Conservation (phyloP, 2,113 vertebrate genomes). For the Lonchura striata region DNA sequence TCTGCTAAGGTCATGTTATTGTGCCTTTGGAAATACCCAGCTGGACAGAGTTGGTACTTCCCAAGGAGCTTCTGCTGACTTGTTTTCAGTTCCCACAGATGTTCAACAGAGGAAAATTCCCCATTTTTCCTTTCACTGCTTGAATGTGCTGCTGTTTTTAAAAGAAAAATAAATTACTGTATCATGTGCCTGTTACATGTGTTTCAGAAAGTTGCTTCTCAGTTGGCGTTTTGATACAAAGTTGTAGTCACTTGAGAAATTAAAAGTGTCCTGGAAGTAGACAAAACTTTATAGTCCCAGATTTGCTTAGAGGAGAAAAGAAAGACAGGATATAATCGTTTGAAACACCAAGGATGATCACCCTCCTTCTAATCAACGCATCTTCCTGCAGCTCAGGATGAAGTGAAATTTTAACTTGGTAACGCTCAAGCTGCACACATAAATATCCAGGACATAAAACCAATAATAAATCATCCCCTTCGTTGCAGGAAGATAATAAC, state of each 20-base stretch:
- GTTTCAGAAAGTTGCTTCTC: not conserved
- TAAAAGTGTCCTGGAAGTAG: not conserved
- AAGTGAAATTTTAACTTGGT: not conserved
- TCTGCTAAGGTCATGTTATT: not conserved
- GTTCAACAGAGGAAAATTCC: not conserved
- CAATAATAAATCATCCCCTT: not conserved
- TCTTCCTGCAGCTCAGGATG: not conserved
- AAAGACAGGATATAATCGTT: not conserved
- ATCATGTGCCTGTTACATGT: not conserved
- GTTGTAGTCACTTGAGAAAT: not conserved
- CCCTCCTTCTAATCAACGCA: not conserved
- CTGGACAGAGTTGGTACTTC: not conserved
- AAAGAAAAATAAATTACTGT: not conserved
- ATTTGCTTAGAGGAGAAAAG: not conserved
- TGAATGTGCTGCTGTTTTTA: not conserved
- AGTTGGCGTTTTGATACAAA: not conserved
- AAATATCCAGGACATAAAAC: not conserved
- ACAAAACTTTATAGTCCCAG: not conserved
- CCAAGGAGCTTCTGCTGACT: not conserved
- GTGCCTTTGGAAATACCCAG: not conserved
- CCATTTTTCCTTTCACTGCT: not conserved
- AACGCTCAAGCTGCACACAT: not conserved
- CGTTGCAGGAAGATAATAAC: not conserved
- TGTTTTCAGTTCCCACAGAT: not conserved
- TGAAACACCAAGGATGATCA: not conserved